Base-by-base conservation (phyloP, 2,113 vertebrate species). In the Phylloscopus trochiloides region DNA sequence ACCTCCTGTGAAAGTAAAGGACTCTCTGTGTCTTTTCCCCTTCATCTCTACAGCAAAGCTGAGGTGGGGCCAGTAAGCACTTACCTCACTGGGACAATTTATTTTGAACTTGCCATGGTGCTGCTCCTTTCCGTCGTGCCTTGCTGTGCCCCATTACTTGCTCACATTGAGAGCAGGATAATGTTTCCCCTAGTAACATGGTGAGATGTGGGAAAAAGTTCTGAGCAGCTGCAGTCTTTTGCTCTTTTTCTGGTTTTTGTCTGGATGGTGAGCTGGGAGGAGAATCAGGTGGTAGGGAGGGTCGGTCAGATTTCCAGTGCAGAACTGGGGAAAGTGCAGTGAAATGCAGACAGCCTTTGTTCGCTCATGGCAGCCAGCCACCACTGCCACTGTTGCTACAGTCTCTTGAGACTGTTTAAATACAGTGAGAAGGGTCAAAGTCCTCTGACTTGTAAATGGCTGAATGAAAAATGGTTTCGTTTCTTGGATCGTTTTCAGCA, bases 401-500 rank as follows among this genome's bases (percentile, higher is more conserved):
- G 81, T 17, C 28, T 77, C 36, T 88, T 87, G 62, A 38, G 55
- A 10, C 50, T 85, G 57, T 89, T 74, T 59, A 92, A 92, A 78
- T 62, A 75, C 8, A 51, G 13, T 3, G 2, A 93, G 72, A 77
- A 85, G 50, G 96, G 91, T 95, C 95, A 88, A 96, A 97, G 94
- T 97, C 95, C 95, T 57, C 24, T 92, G 74, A 55, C 86, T 92
- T 87, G 21, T 48, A 61, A 65, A 94, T 79, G 77, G 71, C 77
- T 67, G 88, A 83, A 81, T 90, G 75, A 70, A 94, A 88, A 95
- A 93, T 97, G 92, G 47, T 78, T 96, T 78, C 38, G 7, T 43
- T 96, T 90, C 80, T 90, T 97, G 97, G 94, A 94, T 82, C 9
- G 0, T 71, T 92, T 94, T 96, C 97, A 97, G 32, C 67, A 48